phyloP scores from a whole-genome alignment of 2,797 vertebrate species.

The Danionella dracula region DNA sequence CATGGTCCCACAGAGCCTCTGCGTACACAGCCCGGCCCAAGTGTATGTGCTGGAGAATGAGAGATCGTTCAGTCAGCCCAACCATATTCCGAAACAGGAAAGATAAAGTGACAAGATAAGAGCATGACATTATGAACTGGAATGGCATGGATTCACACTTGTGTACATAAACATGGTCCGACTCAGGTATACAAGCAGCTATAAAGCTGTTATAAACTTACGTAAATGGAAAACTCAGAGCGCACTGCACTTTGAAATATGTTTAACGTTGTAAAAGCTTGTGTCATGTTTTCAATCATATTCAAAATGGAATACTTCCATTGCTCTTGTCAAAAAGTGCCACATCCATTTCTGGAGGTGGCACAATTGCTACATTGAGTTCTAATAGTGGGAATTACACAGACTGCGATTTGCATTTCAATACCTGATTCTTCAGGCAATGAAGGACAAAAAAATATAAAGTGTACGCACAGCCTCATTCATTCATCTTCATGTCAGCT shows the following conservation, averaged over 20 bases:
- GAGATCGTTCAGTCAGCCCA: neutral
- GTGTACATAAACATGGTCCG: neutral
- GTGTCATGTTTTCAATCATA: no score
- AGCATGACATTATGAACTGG: neutral
- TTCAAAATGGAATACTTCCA: no score
- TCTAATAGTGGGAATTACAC: no score
- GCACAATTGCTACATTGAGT: no score
- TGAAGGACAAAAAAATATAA: no score
- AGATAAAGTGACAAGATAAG: neutral
- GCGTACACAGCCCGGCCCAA: constrained; percentile 85
- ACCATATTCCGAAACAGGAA: neutral
- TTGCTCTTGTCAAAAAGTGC: no score
- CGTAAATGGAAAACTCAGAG: neutral
- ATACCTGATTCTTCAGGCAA: no score
- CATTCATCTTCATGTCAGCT: no score
- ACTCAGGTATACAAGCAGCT: neutral
- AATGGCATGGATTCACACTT: neutral
- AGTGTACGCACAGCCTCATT: no score
- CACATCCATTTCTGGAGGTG: no score
- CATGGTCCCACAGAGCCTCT: constrained; percentile 97
- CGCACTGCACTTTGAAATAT: neutral
- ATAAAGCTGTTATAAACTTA: neutral
- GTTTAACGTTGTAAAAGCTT: no score
- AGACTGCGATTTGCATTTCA: no score
- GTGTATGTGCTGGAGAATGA: constrained; percentile 76